phyloP scores from a whole-genome alignment of 2,888 invertebrate species.

The Heliconius hortense region DNA sequence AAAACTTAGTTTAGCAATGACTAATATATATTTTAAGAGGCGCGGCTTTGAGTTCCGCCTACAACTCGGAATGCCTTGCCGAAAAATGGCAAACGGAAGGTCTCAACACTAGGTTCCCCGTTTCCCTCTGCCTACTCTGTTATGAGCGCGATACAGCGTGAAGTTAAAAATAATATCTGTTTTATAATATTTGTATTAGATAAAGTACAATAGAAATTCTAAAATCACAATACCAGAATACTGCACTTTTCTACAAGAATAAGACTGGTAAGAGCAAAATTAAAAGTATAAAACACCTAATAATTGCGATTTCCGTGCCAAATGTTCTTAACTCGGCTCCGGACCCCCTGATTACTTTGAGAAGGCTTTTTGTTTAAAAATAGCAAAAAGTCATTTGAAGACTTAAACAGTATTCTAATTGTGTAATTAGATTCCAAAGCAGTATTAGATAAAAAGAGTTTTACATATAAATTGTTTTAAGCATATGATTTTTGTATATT shows the following conservation, averaged over 20 bases:
- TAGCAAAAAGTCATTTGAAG: conserved; percentile 62
- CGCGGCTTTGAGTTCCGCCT: too few species aligned
- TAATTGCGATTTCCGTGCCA: conserved; percentile 63
- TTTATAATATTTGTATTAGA: neutral
- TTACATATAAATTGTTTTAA: conserved; percentile 60
- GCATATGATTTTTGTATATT: conserved; percentile 49
- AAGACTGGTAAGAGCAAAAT: conserved; percentile 64
- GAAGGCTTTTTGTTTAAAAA: conserved; percentile 67
- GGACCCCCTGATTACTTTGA: conserved; percentile 75
- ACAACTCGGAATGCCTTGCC: too few species aligned
- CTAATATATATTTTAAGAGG: neutral
- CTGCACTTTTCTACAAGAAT: conserved; percentile 32
- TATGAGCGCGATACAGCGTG: too few species aligned
- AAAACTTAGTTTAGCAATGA: neutral
- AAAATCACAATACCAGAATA: conserved; percentile 7
- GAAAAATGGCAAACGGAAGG: too few species aligned
- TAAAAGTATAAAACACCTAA: conserved; percentile 70
- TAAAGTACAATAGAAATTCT: conserved; percentile 2
- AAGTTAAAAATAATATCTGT: too few species aligned
- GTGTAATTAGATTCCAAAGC: conserved; percentile 69
- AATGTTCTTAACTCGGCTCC: conserved; percentile 66
- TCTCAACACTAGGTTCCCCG: too few species aligned
- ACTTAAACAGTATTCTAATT: conserved; percentile 62
- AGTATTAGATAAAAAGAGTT: conserved; percentile 60
- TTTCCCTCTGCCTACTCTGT: too few species aligned